Evolutionary conservation across 2,797 vertebrate species (phyloP), one percentile per base, ranked within the genome.

Genomic region (Scarus forsteni): DNA sequence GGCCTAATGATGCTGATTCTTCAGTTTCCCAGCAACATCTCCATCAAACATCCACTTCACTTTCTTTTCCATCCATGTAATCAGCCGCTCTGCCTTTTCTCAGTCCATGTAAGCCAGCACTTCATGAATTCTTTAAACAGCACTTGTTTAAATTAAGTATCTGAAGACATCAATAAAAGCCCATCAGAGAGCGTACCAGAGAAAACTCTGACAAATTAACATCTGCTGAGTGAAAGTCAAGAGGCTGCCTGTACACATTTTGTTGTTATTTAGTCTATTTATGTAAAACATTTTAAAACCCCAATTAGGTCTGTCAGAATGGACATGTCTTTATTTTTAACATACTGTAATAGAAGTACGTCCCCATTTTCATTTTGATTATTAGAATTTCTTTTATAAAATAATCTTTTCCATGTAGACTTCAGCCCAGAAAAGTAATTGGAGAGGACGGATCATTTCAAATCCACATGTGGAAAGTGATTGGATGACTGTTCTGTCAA

Each of bases 1-100:
- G 46, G 48, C 42, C 79, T 73, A 81, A 79, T 64, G 73, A 81
- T 61, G 56, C 38, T 36, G 75, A 51, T 34, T 51, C 70, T 51
- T 76, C 48, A 19, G 53, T 83, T 75, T 70, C 67, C 67, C 49
- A 0, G 60, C 57, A 73, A 79, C 68, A 65, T 81, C 77, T 84
- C 69, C 39, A 57, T 85, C 44, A 60, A 53, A n/a, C 55, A 44
- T 35, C 53, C 54, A 19, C 39, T 66, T 45, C 16, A 18, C 44
- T 80, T 73, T 71, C 50, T 68, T 53, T 76, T 79, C 70, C 14
- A 1, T 49, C 43, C 46, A 7, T 39, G 35, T 64, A 58, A 36
- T 52, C 58, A 27, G 39, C 43, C 46, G 54, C 69, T 40, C 64
- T 18, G 1, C 49, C 57, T 36, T 45, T 7, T 36, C 51, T 6